phyloP scores from a whole-genome alignment of 1,140 invertebrate species.

The Drosophila pseudoobscura region DNA sequence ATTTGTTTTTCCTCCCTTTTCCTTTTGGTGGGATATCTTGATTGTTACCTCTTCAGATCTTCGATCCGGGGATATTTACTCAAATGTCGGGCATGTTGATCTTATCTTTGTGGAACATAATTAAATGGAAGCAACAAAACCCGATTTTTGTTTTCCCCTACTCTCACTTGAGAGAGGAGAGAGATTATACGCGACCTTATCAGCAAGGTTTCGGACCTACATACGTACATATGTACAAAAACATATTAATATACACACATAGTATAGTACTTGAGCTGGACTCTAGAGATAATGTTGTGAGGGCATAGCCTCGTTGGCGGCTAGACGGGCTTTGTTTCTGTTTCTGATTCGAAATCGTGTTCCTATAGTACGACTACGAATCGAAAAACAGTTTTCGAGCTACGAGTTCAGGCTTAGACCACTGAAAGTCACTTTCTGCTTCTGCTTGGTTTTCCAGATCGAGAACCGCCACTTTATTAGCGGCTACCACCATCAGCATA shows the following conservation, averaged over 20 bases:
- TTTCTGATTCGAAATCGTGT: slow-evolving; percentile 21
- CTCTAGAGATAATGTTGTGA: slow-evolving; percentile 54
- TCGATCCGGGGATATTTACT: slow-evolving; percentile 25
- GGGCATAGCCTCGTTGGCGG: slow-evolving; percentile 47
- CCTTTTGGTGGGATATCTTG: slow-evolving; percentile 26
- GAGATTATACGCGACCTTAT: slow-evolving; percentile 53
- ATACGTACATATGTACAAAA: slow-evolving; percentile 15
- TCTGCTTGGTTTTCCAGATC: slow-evolving; percentile 43
- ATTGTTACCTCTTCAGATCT: slow-evolving; percentile 37
- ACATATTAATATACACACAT: not conserved
- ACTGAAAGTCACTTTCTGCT: not conserved
- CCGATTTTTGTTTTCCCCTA: slow-evolving; percentile 24
- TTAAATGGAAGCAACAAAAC: slow-evolving; percentile 38
- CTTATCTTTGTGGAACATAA: slow-evolving; percentile 51
- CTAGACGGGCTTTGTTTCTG: slow-evolving; percentile 34
- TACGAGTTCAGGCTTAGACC: slow-evolving; percentile 9
- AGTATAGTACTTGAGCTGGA: slow-evolving; percentile 54
- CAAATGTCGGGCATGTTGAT: slow-evolving; percentile 7
- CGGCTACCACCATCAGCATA: slow-evolving; percentile 81
- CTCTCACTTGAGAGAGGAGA: slow-evolving; percentile 21
- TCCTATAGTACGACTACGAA: slow-evolving; percentile 1
- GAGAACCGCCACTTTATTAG: slow-evolving; percentile 79
- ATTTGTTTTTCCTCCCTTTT: not conserved
- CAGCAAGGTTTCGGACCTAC: slow-evolving; percentile 76
- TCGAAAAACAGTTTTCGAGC: slow-evolving; percentile 16